Evolutionary conservation across 1,140 invertebrate species (phyloP), one percentile per base, ranked within the genome.

Genomic region (Ganaspis sp.): DNA sequence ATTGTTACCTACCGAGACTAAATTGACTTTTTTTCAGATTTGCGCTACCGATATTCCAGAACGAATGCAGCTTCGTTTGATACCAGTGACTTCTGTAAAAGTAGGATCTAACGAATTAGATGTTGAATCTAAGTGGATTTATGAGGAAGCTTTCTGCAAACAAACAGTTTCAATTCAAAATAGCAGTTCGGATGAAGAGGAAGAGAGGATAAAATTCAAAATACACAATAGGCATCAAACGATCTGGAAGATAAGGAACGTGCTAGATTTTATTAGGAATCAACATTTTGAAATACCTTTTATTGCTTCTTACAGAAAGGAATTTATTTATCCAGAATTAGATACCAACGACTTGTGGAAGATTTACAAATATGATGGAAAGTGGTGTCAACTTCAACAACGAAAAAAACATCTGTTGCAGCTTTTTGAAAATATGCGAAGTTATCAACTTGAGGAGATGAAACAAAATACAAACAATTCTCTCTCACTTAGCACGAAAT

Each of bases 251-350:
- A 99, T 99, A 21, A 95, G 96, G 69, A 97, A 99, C 90, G 97
- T 97, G 0, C 90, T 99, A 0, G 97, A 98, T 80, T 99, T 99
- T 85, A 99, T 99, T 93, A 91, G 98, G 11, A 99, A 99, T 91
- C 96, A 98, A 83, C 94, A 97, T 37, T 93, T 98, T 83, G 98
- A 99, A 92, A 98, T 99, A 23, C 98, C 99, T 0, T 99, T 99
- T 87, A 99, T 99, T 84, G 97, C 98, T 0, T 99, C 99, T 89
- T 99, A 99, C 86, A 93, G 99, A 26, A 99, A 99, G 91, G 99
- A 99, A 89, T 98, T 99, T 87, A 97, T 99, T 0, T 95, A 97
- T 84, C 97, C 98, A 0, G 98, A 99, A 84, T 89, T 99, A 9
- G 97, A 95, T 74, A 98, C 99, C 21, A 97, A 98, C 85, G 98